Conservation (phyloP, 2,797 vertebrate genomes). For the Neosalanx taihuensis region DNA sequence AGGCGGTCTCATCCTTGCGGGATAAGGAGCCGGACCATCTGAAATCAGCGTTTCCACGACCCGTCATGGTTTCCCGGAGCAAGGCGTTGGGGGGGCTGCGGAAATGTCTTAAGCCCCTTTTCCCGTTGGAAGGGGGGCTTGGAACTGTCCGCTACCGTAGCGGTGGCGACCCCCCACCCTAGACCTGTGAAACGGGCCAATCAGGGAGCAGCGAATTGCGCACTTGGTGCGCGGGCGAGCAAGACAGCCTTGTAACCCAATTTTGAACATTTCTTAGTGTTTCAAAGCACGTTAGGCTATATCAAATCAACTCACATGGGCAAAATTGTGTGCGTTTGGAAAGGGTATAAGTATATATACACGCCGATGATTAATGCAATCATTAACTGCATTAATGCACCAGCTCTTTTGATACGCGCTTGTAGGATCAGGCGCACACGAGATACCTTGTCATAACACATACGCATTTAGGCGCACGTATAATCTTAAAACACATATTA, state of each 20-base stretch:
- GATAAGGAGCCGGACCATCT: constrained; percentile 30
- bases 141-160: constrained; percentile 24
- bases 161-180: not conserved
- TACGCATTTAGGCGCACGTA: too few relatives aligned
- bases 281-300: too few relatives aligned
- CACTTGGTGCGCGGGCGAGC: not conserved
- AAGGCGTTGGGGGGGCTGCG: constrained; percentile 18
- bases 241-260: not conserved
- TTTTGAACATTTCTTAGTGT: not conserved
- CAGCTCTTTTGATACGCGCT: too few relatives aligned
- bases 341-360: too few relatives aligned
- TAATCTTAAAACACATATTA: too few relatives aligned
- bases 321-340: too few relatives aligned
- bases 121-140: constrained; percentile 24
- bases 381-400: too few relatives aligned
- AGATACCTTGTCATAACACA: too few relatives aligned
- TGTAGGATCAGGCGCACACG: too few relatives aligned
- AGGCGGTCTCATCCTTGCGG: constrained; percentile 10
- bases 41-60: constrained; percentile 57
- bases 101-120: constrained; percentile 21
- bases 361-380: too few relatives aligned
- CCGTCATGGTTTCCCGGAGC: constrained; percentile 73
- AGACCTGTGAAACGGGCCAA: constrained; percentile 32
- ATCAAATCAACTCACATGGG: too few relatives aligned
- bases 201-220: constrained; percentile 5